Evolutionary conservation across 2,888 invertebrate genomes (phyloP).

Genomic region (Agonum fuliginosum): DNA sequence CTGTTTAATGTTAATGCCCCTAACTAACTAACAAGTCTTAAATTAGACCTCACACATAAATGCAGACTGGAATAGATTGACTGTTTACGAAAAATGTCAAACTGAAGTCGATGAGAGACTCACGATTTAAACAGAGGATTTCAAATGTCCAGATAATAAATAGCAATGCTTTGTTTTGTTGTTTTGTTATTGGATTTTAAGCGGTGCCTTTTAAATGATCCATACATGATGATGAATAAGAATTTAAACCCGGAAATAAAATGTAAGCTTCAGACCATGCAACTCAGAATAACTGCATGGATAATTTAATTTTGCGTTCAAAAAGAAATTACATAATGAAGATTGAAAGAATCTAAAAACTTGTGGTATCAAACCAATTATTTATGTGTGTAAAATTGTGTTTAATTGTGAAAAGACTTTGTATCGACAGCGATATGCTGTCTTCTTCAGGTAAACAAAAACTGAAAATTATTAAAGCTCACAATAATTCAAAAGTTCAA

Average conservation of each 20-base stretch:
- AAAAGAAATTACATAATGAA: no score
- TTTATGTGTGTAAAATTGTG: no score
- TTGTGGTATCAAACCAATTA: no score
- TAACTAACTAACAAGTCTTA: conserved; percentile 5
- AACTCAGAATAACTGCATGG: no score
- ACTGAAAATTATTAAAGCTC: no score
- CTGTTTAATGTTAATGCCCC: conserved; percentile 34
- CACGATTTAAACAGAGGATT: conserved; percentile 26
- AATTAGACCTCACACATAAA: conserved; percentile 41
- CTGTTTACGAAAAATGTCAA: conserved; percentile 54
- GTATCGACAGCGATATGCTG: no score
- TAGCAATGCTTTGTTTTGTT: conserved; percentile 17
- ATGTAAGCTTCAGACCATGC: no score
- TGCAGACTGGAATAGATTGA: conserved; percentile 48
- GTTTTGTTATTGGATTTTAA: background rate
- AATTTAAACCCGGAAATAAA: background rate
- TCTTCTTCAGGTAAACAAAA: no score
- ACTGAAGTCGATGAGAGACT: background rate
- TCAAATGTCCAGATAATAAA: conserved; percentile 21
- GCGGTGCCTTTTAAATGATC: background rate
- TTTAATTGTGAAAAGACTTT: no score
- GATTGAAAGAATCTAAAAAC: no score
- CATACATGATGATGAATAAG: background rate
- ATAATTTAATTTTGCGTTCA: no score
- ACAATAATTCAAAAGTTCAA: no score